Conservation (phyloP, 1,140 invertebrate species). For the Aethina tumida region DNA sequence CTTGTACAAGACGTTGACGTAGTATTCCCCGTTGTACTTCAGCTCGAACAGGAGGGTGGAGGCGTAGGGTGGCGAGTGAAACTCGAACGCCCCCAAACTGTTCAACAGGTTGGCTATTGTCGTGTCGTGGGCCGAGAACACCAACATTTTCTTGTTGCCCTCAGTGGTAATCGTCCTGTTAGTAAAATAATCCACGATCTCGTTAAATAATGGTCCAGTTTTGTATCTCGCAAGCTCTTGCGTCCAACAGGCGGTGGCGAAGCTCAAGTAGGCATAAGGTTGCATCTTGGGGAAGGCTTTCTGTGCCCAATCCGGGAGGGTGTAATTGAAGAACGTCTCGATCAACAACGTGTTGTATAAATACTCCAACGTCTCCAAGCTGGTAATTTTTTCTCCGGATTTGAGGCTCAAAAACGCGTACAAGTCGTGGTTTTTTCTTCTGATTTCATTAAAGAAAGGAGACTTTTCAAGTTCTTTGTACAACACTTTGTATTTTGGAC, state of each 20-base stretch:
- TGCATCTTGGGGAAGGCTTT: constrained; percentile 43
- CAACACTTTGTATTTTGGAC: constrained; percentile 52
- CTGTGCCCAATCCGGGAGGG: constrained; percentile 63
- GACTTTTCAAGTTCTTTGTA: constrained; percentile 44
- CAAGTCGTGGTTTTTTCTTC: constrained; percentile 49
- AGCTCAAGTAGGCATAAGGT: constrained; percentile 41
- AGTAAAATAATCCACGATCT: constrained; percentile 24
- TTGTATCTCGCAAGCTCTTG: constrained; percentile 43
- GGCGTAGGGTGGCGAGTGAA: constrained; percentile 61
- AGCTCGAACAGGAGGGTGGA: constrained; percentile 66
- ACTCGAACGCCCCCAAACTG: constrained; percentile 61
- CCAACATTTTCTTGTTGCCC: constrained; percentile 47
- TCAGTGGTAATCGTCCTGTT: constrained; percentile 13
- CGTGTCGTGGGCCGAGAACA: constrained; percentile 77
- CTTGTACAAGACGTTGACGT: constrained; percentile 47
- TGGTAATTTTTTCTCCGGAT: constrained; percentile 45
- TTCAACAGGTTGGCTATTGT: constrained; percentile 69
- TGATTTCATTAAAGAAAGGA: constrained; percentile 45
- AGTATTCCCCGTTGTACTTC: constrained; percentile 32
- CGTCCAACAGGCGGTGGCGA: constrained; percentile 41
- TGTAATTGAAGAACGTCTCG: constrained; percentile 59
- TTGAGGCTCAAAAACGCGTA: constrained; percentile 53
- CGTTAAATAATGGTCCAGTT: constrained; percentile 50
- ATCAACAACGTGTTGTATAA: constrained; percentile 61
- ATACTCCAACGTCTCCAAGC: constrained; percentile 44